Evolutionary conservation across 2,888 invertebrate genomes (phyloP).

Genomic region (Tachina fera): DNA sequence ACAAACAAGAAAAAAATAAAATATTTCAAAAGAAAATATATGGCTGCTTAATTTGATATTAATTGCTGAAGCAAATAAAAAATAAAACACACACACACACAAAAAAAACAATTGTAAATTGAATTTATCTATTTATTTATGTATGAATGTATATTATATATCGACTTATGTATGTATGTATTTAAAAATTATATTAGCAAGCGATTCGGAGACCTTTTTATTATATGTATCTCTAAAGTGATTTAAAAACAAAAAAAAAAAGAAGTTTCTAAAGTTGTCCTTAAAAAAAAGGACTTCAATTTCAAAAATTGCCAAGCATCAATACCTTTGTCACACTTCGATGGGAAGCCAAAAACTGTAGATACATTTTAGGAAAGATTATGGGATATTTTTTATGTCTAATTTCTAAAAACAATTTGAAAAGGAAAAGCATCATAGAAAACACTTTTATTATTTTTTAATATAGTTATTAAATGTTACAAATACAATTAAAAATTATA

Average conservation of each 20-base stretch:
- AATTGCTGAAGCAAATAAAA: slow-evolving; percentile 72
- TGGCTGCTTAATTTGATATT: slow-evolving; percentile 72
- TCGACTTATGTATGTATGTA: slow-evolving; percentile 14
- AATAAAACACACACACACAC: slow-evolving; percentile 47
- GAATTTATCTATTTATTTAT: slow-evolving; percentile 71
- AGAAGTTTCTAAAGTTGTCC: background rate
- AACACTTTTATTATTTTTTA: background rate
- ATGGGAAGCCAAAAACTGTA: background rate
- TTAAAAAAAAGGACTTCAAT: background rate
- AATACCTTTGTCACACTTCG: background rate
- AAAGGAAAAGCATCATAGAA: background rate
- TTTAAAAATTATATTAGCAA: slow-evolving; percentile 16
- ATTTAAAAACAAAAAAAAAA: background rate
- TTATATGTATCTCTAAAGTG: background rate
- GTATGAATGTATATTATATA: slow-evolving; percentile 67
- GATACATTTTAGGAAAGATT: background rate
- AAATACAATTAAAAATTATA: too few relatives aligned
- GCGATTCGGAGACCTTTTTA: slow-evolving; percentile 12
- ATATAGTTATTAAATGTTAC: background rate
- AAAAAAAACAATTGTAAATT: slow-evolving; percentile 71
- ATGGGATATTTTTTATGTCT: background rate
- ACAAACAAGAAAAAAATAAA: slow-evolving; percentile 29
- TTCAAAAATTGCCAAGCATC: slow-evolving; percentile 8
- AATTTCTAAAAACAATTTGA: too few relatives aligned
- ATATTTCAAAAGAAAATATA: slow-evolving; percentile 52